A percentile compares a stretch with the other conserved stretches of the same genome.
Conservation (phyloP, 2,797 vertebrate species). For the Eulemur albifrons region DNA sequence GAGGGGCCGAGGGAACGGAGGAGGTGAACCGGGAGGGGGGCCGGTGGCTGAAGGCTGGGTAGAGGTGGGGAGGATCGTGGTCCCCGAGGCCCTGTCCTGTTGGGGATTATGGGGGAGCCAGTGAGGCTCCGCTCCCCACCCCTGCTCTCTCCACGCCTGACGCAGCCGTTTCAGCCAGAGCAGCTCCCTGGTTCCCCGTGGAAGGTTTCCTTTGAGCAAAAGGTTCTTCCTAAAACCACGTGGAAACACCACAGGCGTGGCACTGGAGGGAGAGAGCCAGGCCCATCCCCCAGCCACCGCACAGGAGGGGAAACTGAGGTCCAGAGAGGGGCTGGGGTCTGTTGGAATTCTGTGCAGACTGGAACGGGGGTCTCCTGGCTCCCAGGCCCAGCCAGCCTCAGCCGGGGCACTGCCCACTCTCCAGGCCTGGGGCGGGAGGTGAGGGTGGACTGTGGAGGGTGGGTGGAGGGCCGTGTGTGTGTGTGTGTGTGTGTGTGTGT, state of each 20-base stretch:
- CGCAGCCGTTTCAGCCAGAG: neutral
- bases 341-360: neutral
- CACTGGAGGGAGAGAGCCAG: neutral
- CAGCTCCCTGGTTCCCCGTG: neutral
- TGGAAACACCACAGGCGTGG: neutral
- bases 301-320: neutral
- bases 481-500: neutral
- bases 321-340: neutral
- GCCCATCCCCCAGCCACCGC: neutral
- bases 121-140: neutral
- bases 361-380: neutral
- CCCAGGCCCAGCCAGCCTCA: neutral
- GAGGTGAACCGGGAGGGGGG: neutral
- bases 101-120: fast-evolving
- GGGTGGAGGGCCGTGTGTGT: neutral
- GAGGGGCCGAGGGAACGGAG: neutral
- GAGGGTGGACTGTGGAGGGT: neutral
- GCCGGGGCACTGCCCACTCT: neutral
- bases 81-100: neutral
- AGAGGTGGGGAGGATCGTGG: neutral
- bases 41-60: neutral
- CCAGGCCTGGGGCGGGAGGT: neutral
- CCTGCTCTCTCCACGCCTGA: neutral
- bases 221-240: neutral
- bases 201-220: neutral